Evolutionary conservation across 2,113 vertebrate genomes (phyloP).

Genomic region (Tetrax tetrax): DNA sequence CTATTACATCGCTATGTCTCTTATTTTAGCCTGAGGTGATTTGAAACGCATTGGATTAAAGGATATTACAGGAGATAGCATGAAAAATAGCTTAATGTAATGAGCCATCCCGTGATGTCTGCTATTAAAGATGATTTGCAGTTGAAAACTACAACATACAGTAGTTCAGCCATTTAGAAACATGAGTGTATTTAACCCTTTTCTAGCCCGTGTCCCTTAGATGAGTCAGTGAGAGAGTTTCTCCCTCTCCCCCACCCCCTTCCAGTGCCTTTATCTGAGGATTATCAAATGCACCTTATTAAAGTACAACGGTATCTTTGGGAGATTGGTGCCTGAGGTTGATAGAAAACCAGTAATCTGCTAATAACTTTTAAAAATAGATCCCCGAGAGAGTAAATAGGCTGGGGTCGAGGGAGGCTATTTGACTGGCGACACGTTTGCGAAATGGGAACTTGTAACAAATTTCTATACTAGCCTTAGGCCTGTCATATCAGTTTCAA

Average conservation of each 20-base stretch:
- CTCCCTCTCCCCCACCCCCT: neutral
- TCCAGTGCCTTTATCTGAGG: slow-evolving; percentile 48
- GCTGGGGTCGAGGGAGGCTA: slow-evolving; percentile 37
- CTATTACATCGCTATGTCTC: slow-evolving; percentile 87
- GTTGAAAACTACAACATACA: slow-evolving; percentile 86
- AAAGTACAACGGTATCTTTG: slow-evolving; percentile 69
- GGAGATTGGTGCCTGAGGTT: slow-evolving; percentile 73
- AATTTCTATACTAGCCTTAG: slow-evolving; percentile 29
- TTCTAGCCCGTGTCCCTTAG: slow-evolving; percentile 4
- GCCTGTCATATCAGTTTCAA: slow-evolving; percentile 34
- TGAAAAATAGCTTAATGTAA: slow-evolving; percentile 90
- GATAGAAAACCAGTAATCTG: slow-evolving; percentile 80
- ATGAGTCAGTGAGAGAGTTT: neutral
- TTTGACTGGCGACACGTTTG: neutral
- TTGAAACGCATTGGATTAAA: slow-evolving; percentile 89
- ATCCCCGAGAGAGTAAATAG: slow-evolving; percentile 73
- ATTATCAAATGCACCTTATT: slow-evolving; percentile 78
- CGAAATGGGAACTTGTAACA: slow-evolving; percentile 22
- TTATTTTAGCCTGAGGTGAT: slow-evolving; percentile 88
- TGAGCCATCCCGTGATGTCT: slow-evolving; percentile 87
- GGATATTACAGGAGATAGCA: slow-evolving; percentile 89
- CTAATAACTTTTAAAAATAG: slow-evolving; percentile 81
- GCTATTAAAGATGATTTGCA: slow-evolving; percentile 89
- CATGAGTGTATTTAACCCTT: slow-evolving; percentile 72
- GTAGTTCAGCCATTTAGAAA: slow-evolving; percentile 83